These are phyloP conservation scores for Phaonia tiefii DNA, from an alignment of 2,888 invertebrate genomes.

Conservation along the genomic window DNA sequence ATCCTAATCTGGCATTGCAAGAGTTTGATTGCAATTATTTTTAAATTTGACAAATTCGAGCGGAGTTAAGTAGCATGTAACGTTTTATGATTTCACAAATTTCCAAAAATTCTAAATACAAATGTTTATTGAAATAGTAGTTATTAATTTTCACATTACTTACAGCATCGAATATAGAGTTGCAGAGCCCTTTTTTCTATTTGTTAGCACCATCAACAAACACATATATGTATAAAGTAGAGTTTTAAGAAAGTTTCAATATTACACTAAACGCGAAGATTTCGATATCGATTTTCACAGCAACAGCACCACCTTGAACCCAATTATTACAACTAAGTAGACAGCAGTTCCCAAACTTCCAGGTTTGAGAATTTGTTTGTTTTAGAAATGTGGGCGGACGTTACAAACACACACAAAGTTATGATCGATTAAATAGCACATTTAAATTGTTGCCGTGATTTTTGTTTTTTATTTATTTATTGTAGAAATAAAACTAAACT, in stretches of 20 bases:
- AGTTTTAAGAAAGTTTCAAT: slow-evolving; percentile 19
- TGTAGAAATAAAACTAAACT: slow-evolving; percentile 20
- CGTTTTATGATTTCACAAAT: no score
- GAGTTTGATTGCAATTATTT: no score
- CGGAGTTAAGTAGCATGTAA: no score
- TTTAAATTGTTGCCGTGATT: neutral
- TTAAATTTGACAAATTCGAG: no score
- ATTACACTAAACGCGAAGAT: neutral
- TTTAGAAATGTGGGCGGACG: slow-evolving; percentile 55
- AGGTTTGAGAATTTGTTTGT: neutral
- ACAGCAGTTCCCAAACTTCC: neutral
- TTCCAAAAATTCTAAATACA: no score
- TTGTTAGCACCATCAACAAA: slow-evolving; percentile 55
- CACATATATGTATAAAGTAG: slow-evolving; percentile 47
- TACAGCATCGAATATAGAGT: slow-evolving; percentile 41
- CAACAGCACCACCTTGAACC: slow-evolving; percentile 60
- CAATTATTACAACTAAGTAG: slow-evolving; percentile 36
- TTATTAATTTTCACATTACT: slow-evolving; percentile 38
- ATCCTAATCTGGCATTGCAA: no score
- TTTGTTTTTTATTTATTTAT: slow-evolving; percentile 32
- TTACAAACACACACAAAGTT: slow-evolving; percentile 57
- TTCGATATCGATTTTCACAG: slow-evolving; percentile 46
- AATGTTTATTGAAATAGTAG: neutral
- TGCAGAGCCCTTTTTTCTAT: slow-evolving; percentile 19
- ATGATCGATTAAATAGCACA: slow-evolving; percentile 33